Percentiles rank a stretch among this genome's conserved stretches.
These are phyloP conservation scores for Cassiopea xamachana DNA, from an alignment of 30 jellyfish, hydroid and myxozoan genomes.

Conservation along the genomic window DNA sequence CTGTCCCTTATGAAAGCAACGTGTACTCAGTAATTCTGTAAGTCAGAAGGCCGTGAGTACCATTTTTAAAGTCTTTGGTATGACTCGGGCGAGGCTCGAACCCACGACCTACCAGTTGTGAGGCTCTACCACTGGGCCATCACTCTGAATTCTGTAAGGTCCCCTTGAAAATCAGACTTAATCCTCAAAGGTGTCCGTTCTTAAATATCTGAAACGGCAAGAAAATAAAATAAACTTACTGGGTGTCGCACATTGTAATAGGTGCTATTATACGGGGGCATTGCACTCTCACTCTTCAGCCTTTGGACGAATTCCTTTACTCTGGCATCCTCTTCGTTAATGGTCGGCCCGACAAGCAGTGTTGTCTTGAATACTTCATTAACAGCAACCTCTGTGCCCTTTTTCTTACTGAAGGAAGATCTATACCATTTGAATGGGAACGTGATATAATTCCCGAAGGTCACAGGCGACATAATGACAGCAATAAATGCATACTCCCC, in stretches of 20 bases:
- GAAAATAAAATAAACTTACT: no score
- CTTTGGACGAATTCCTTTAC: slow-evolving; percentile 12
- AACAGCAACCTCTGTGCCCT: slow-evolving; percentile 12
- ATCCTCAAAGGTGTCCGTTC: no score
- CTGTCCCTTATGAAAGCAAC: no score
- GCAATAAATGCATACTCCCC: slow-evolving; percentile 67
- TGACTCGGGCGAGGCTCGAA: no score
- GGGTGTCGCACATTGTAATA: background rate
- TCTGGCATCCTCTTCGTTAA: background rate
- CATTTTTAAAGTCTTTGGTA: no score
- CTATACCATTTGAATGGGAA: slow-evolving; percentile 64
- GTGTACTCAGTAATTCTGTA: no score
- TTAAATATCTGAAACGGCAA: no score
- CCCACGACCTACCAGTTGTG: no score
- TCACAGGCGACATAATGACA: slow-evolving; percentile 48
- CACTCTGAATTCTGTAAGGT: no score
- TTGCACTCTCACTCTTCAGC: slow-evolving; percentile 22
- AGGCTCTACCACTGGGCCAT: no score
- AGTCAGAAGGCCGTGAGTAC: no score
- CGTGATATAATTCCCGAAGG: slow-evolving; percentile 8
- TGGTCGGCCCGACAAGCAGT: slow-evolving; percentile 60
- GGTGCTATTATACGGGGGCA: slow-evolving; percentile 43
- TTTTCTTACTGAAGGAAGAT: slow-evolving; percentile 14
- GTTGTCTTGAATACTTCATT: slow-evolving; percentile 49
- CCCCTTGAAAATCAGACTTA: no score